Percentiles rank a stretch among this genome's conserved stretches.
Conservation (phyloP, 2,113 vertebrate genomes). For the Tetrax tetrax region DNA sequence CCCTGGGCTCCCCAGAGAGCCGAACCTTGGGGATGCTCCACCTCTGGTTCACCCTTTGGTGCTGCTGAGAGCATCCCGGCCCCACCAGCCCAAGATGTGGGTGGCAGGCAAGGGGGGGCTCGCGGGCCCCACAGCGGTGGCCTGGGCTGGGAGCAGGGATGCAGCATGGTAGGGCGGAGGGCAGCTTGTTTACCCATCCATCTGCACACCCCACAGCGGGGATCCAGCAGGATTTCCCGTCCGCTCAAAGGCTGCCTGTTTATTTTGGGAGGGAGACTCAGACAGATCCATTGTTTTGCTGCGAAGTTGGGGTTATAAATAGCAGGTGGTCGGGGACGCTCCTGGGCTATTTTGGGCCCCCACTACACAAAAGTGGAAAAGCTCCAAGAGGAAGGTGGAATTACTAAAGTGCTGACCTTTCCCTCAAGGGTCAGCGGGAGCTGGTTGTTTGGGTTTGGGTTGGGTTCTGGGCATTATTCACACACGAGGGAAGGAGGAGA, state of each 20-base stretch:
- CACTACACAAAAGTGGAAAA: constrained; percentile 70
- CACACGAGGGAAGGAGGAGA: neutral
- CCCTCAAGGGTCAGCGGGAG: constrained; percentile 29
- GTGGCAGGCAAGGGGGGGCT: neutral
- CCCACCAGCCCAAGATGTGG: neutral
- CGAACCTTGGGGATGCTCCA: neutral
- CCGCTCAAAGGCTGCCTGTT: constrained; percentile 62
- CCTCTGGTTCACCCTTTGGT: neutral
- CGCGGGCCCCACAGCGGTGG: fast-evolving
- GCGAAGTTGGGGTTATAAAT: constrained; percentile 67
- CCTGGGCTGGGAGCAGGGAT: neutral
- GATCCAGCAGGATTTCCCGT: constrained; percentile 75
- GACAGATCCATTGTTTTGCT: constrained; percentile 68
- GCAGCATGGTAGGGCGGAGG: neutral
- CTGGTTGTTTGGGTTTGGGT: constrained; percentile 8
- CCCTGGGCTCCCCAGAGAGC: fast-evolving
- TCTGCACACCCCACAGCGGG: constrained; percentile 49
- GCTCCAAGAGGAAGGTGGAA: constrained; percentile 71
- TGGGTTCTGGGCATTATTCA: constrained; percentile 37
- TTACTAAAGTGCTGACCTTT: constrained; percentile 62
- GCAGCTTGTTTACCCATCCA: constrained; percentile 61
- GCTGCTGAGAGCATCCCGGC: neutral
- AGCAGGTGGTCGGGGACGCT: constrained; percentile 62
- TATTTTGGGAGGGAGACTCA: constrained; percentile 69
- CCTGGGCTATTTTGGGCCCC: constrained; percentile 59